Evolutionary conservation across 2,888 invertebrate species (phyloP), one percentile per base, ranked within the genome.

Genomic region (Oxycera nigricornis): DNA sequence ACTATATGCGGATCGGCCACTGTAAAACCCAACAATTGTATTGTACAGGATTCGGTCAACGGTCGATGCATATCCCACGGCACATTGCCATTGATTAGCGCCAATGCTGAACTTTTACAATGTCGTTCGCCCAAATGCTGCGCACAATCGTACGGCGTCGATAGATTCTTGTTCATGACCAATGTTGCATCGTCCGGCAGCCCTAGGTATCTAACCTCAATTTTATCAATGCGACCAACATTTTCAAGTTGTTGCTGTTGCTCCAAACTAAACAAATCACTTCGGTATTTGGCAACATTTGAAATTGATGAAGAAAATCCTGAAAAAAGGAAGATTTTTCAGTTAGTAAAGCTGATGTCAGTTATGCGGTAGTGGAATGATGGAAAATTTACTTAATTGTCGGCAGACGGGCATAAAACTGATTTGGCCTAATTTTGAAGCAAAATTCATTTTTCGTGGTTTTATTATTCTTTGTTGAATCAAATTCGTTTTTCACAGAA

Each of bases 61-160:
- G 98, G 97, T 78, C 91, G 89, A 81, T 97, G 94, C 93, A 98
- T 94, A 82, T 98, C 97, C 97, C 97, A 98, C 9, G 92, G 87
- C 0, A 88, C 85, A 72, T 90, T 87, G 1, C 91, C 92, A 82
- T 97, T 91, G 0, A 98, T 87, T 30, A 94, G 82, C 0, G 97
- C 97, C 26, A 98, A 82, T 0, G 92, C 95, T 65, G 94, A 91
- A 74, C 89, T 87, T 1, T 92, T 89, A 73, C 88, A 86, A 50
- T 93, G 88, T 80, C 90, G 89, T 82, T 95, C 92, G 57, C 90
- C 88, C 72, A 96, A 86, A 87, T 96, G 96, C 87, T 89, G 92
- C 1, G 97, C 95, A 86, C 97, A 97, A 82, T 98, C 93, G 80
- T 89, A 91, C 0, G 98, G 98, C 1, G 98, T 97, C 0, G 98